Conservation (phyloP, 2,113 vertebrate genomes). For the Heliornis fulica region DNA sequence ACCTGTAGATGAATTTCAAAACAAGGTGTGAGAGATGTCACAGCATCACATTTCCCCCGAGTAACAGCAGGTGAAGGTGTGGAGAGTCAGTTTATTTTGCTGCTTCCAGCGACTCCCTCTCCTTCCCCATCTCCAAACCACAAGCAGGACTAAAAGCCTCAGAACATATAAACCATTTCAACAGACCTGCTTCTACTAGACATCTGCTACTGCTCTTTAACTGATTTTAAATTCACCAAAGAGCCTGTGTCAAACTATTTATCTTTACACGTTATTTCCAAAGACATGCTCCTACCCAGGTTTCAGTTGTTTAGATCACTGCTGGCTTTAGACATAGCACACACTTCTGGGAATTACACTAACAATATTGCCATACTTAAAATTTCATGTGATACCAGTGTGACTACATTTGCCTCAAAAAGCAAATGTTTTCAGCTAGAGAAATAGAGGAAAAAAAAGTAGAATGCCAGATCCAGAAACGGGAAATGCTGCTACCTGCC, state of each 20-base stretch:
- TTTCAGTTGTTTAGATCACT: background rate
- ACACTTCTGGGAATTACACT: conserved; percentile 22
- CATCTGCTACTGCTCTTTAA: background rate
- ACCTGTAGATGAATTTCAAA: background rate
- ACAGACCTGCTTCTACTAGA: background rate
- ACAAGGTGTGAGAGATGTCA: background rate
- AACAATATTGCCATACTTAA: conserved; percentile 9
- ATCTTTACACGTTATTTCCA: background rate
- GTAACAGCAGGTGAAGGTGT: background rate
- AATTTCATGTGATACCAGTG: background rate
- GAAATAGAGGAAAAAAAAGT: background rate
- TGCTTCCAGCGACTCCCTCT: background rate
- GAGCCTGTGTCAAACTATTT: background rate
- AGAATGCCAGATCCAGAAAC: background rate
- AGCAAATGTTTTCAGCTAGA: background rate
- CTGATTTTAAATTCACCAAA: conserved; percentile 23
- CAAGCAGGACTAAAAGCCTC: background rate
- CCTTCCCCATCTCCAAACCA: background rate
- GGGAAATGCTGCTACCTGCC: background rate
- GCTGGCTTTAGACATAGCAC: background rate
- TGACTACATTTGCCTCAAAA: conserved; percentile 3
- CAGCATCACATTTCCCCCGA: background rate
- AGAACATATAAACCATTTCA: background rate
- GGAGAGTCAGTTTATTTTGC: background rate
- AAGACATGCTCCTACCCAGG: background rate